Percentiles rank a stretch among this genome's conserved stretches.
phyloP scores from a whole-genome alignment of 2,888 invertebrate species.

The Lamellibrachia columna region DNA sequence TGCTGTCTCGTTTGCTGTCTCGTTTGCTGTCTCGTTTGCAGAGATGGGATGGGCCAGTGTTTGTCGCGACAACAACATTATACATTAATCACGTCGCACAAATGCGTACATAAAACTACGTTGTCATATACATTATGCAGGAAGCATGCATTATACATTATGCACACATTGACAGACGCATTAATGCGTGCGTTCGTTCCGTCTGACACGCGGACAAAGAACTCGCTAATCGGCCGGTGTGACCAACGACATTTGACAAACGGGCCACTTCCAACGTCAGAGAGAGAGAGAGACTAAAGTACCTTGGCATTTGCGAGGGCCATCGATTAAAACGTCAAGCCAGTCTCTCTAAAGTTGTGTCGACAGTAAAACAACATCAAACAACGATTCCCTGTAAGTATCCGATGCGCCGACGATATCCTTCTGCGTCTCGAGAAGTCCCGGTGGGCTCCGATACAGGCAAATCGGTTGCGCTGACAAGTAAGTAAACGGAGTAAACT shows the following conservation, averaged over 20 bases:
- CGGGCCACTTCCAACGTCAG: neutral
- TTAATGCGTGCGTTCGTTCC: neutral
- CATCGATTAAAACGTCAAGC: neutral
- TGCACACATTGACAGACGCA: neutral
- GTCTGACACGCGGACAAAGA: neutral
- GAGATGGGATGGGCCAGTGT: too few species aligned
- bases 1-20: too few species aligned
- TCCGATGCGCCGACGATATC: neutral
- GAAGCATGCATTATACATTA: neutral
- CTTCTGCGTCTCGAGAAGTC: neutral
- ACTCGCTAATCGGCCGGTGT: neutral
- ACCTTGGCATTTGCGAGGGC: neutral
- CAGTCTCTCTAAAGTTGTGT: neutral
- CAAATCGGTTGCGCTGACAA: neutral
- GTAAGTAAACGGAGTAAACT: neutral
- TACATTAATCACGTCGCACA: neutral
- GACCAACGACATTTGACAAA: neutral
- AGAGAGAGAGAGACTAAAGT: neutral
- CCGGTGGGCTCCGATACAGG: neutral
- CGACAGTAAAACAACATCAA: conserved; percentile 16
- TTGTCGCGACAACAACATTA: too few species aligned
- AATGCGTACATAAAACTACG: neutral
- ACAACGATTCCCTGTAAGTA: neutral
- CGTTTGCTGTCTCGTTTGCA: too few species aligned
- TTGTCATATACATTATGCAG: neutral